A percentile compares a stretch with the other conserved stretches of the same genome.
These are phyloP conservation scores for Lophotis ruficrista DNA, from an alignment of 2,113 vertebrate genomes.

Conservation along the genomic window DNA sequence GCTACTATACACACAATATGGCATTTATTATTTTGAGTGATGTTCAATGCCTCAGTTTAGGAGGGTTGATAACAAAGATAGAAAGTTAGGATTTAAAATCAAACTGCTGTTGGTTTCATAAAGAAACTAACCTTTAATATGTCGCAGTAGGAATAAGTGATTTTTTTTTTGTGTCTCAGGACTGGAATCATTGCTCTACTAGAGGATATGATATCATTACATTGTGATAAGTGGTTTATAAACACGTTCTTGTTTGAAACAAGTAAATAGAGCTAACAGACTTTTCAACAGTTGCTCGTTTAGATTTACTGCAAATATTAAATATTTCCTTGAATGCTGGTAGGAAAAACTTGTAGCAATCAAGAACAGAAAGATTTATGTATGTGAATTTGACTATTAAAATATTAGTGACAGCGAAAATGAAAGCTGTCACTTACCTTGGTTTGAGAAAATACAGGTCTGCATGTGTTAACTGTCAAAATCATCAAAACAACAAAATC, in stretches of 20 bases:
- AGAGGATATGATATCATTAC: background rate
- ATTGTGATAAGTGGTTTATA: background rate
- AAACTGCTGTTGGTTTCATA: background rate
- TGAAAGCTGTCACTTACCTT: background rate
- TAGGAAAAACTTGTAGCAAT: background rate
- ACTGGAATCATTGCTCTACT: background rate
- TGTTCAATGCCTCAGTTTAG: slow-evolving; percentile 13
- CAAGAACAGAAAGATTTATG: background rate
- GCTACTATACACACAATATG: background rate
- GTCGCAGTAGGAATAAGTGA: background rate
- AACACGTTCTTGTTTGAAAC: background rate
- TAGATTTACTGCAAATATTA: background rate
- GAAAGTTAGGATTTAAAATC: slow-evolving; percentile 55
- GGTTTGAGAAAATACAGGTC: background rate
- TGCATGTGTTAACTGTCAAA: background rate
- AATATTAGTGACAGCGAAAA: background rate
- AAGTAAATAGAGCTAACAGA: background rate
- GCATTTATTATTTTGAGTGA: slow-evolving; percentile 42
- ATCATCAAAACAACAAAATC: background rate
- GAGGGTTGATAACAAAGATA: slow-evolving; percentile 26
- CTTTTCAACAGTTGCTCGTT: background rate
- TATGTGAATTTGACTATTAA: background rate
- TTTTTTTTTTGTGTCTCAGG: background rate
- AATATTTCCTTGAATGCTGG: background rate
- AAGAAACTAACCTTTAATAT: background rate